Conservation (phyloP, 2,888 invertebrate genomes). For the Aphrophora alni region DNA sequence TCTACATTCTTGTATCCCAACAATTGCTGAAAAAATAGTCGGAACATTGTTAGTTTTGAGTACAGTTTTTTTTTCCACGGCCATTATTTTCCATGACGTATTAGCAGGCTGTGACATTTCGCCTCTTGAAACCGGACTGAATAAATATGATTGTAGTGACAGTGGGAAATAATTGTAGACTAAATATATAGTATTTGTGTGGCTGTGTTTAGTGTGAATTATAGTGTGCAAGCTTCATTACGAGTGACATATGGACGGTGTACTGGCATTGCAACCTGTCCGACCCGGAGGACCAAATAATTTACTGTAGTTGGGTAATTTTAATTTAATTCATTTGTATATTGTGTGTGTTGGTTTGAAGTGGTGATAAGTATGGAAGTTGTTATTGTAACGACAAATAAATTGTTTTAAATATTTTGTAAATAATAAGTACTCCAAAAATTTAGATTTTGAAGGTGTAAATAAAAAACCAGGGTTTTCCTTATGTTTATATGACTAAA, state of each 20-base stretch:
- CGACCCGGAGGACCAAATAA: neutral
- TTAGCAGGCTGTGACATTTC: neutral
- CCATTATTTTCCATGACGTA: neutral
- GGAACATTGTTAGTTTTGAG: neutral
- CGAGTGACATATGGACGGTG: neutral
- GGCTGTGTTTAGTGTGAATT: neutral
- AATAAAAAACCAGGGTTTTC: no score
- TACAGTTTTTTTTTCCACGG: neutral
- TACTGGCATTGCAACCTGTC: neutral
- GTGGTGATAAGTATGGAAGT: no score
- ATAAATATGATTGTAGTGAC: neutral
- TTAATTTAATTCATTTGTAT: neutral
- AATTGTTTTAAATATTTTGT: no score
- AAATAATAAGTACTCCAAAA: no score
- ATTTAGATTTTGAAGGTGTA: no score
- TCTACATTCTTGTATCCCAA: no score
- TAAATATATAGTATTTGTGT: neutral
- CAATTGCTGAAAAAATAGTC: no score
- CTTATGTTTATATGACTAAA: no score
- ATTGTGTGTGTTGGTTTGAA: no score
- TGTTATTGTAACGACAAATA: no score
- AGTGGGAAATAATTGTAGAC: neutral
- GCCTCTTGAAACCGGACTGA: neutral
- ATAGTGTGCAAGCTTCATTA: neutral
- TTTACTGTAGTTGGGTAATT: neutral